A percentile compares a stretch with the other conserved stretches of the same genome.
phyloP scores from a whole-genome alignment of 2,113 vertebrate species.

The Zosterops japonicus region DNA sequence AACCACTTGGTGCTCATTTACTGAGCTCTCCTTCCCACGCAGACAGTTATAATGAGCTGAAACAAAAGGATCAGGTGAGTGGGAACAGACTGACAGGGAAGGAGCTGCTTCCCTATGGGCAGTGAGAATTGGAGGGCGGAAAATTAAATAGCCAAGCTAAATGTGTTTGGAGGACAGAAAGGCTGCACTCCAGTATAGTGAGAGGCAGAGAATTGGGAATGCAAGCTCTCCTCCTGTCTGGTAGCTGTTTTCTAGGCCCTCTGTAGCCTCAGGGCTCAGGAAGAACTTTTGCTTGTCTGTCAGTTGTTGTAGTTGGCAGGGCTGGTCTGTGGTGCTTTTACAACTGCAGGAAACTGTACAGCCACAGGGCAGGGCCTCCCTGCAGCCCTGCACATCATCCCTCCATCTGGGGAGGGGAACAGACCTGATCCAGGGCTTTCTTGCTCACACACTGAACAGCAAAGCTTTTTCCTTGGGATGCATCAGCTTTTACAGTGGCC shows the following conservation, averaged over 20 bases:
- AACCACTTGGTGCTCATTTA: constrained; percentile 24
- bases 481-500: not conserved
- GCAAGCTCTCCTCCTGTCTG: not conserved
- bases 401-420: rapidly evolving
- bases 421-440: not conserved
- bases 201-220: not conserved
- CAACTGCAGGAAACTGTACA: not conserved
- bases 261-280: not conserved
- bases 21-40: not conserved
- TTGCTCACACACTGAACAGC: not conserved
- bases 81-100: not conserved
- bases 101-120: not conserved
- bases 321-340: not conserved
- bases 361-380: not conserved
- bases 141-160: not conserved
- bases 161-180: not conserved
- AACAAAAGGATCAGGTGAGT: constrained; percentile 23
- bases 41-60: not conserved
- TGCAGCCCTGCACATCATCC: not conserved
- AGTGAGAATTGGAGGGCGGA: not conserved
- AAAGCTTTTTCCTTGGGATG: not conserved
- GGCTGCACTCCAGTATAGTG: rapidly evolving
- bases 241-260: not conserved
- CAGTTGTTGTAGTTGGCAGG: not conserved
- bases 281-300: not conserved